Conservation (phyloP, 2,888 invertebrate genomes). For the Lutraria lutraria region DNA sequence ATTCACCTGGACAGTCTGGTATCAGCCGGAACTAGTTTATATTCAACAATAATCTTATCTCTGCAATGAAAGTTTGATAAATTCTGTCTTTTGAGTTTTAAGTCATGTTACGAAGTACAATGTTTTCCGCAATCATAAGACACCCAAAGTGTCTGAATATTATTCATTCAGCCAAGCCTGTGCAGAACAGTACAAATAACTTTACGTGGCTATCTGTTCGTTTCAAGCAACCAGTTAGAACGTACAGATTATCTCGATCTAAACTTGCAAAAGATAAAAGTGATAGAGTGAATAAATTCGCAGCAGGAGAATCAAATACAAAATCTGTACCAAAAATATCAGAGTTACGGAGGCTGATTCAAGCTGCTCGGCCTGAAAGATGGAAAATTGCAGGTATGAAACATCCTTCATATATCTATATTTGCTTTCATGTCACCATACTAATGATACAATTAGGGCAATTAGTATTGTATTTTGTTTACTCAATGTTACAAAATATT, state of each 20-base stretch:
- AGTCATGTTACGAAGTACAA: not conserved
- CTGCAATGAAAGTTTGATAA: no score
- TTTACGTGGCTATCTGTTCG: not conserved
- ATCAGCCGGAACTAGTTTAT: not conserved
- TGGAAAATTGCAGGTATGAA: conserved; percentile 79
- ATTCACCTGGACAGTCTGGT: not conserved
- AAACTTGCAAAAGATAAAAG: conserved; percentile 18
- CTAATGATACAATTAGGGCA: no score
- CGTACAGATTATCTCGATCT: not conserved
- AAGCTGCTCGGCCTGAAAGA: conserved; percentile 77
- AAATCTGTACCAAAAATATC: conserved; percentile 60
- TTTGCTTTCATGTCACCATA: no score
- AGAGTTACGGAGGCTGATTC: conserved; percentile 75
- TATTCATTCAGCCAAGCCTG: not conserved
- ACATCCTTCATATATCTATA: not conserved
- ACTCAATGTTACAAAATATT: no score
- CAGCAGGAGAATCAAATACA: not conserved
- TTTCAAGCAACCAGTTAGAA: conserved; percentile 5
- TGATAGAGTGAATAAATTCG: not conserved
- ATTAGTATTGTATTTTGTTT: no score
- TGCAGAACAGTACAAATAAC: not conserved
- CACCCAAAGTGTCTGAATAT: not conserved
- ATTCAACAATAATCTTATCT: not conserved
- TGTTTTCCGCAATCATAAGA: not conserved
- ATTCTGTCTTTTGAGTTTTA: no score